phyloP scores from a whole-genome alignment of 2,888 invertebrate species.

The Lochmaea crataegi region DNA sequence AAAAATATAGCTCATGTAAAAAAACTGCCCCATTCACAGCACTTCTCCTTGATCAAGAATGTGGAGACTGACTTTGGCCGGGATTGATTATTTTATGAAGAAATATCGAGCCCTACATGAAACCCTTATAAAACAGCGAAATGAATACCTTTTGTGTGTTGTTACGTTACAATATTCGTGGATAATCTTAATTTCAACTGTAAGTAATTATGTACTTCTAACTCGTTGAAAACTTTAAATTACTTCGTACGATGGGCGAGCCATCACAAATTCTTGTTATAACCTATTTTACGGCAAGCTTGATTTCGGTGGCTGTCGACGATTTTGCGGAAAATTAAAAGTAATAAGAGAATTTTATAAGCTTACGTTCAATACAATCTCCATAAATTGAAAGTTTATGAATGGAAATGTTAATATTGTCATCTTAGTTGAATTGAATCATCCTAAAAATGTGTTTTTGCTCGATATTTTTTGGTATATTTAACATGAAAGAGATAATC shows the following conservation, averaged over 20 bases:
- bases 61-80: too few species aligned
- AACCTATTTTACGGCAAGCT: too few species aligned
- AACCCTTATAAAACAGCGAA: neutral
- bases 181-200: constrained; percentile 45
- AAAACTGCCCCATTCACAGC: too few species aligned
- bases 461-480: neutral
- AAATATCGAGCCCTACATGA: too few species aligned
- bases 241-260: constrained; percentile 58
- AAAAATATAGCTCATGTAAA: too few species aligned
- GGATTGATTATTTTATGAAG: too few species aligned
- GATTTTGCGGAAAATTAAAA: neutral
- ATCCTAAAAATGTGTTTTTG: neutral
- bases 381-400: neutral
- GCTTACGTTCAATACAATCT: neutral
- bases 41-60: too few species aligned
- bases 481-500: too few species aligned
- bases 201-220: constrained; percentile 62
- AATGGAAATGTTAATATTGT: neutral
- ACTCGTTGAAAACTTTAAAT: constrained; percentile 63
- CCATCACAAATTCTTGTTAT: constrained; percentile 23
- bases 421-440: too few species aligned
- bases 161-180: constrained; percentile 20
- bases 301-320: neutral
- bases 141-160: neutral
- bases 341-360: neutral